Evolutionary conservation across 1,140 invertebrate genomes (phyloP).

Genomic region (Lepidotrigona ventralis): DNA sequence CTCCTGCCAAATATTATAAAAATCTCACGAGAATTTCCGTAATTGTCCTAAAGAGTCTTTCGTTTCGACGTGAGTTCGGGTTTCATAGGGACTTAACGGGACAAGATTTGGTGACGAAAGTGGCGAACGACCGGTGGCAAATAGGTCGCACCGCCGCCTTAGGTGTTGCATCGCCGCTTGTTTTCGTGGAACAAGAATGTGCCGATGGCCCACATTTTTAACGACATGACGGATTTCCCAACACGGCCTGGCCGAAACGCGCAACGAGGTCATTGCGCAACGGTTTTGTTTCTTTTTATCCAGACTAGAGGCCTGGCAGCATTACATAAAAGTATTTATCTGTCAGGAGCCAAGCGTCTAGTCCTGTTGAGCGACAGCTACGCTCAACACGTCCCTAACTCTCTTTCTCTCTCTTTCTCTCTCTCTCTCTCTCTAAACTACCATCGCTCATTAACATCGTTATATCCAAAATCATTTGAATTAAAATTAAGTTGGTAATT

Average conservation of each 20-base stretch:
- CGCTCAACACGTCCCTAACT: conserved; percentile 3
- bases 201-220: conserved; percentile 70
- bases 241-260: conserved; percentile 48
- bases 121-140: background rate
- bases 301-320: conserved; percentile 50
- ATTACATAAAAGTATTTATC: conserved; percentile 51
- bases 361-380: conserved; percentile 31
- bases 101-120: background rate
- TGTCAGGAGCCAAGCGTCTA: conserved; percentile 37
- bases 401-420: background rate
- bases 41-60: background rate
- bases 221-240: conserved; percentile 57
- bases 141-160: background rate
- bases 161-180: conserved; percentile 23
- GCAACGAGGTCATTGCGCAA: conserved; percentile 52
- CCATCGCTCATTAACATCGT: background rate
- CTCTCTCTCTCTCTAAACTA: background rate
- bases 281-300: conserved; percentile 52
- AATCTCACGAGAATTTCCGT: too few relatives aligned
- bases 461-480: background rate
- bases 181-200: conserved; percentile 57
- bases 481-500: background rate
- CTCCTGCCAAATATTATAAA: background rate
- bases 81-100: background rate
- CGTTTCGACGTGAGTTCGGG: background rate